Conservation (phyloP, 2,113 vertebrate genomes). For the Mirounga angustirostris region DNA sequence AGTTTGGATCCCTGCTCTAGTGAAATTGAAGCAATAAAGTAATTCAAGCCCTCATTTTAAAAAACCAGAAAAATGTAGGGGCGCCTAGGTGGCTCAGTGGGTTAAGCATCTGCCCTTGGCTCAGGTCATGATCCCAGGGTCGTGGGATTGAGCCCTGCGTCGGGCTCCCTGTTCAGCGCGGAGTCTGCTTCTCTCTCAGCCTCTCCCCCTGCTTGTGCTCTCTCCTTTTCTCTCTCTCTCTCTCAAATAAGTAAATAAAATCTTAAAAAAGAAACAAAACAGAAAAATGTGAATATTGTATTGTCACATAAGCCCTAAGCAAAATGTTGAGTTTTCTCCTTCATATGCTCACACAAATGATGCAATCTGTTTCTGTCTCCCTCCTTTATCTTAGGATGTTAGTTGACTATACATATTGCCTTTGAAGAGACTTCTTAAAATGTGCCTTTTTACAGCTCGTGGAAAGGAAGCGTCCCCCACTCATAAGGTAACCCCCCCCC, state of each 20-base stretch:
- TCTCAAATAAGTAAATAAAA: neutral
- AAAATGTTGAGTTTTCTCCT: neutral
- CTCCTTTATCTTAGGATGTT: neutral
- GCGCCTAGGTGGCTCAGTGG: neutral
- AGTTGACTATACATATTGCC: accelerated
- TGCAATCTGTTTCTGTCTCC: neutral
- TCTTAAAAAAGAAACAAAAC: neutral
- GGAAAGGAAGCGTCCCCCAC: neutral
- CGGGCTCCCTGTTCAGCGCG: neutral
- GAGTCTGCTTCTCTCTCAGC: neutral
- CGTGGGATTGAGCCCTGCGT: accelerated
- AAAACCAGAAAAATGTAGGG: neutral
- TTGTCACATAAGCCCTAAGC: neutral
- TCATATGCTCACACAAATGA: neutral
- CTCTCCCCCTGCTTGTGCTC: neutral
- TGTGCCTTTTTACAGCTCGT: too few species aligned
- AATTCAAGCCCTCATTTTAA: neutral
- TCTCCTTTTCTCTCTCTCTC: neutral
- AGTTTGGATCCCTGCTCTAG: neutral
- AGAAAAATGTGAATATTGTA: neutral
- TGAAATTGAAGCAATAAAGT: neutral
- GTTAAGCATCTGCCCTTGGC: neutral
- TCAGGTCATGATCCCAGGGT: neutral
- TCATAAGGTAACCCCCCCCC: accelerated
- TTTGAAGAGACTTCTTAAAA: neutral